These are phyloP conservation scores for Sesia bembeciformis DNA, from an alignment of 2,888 invertebrate species.

Conservation along the genomic window DNA sequence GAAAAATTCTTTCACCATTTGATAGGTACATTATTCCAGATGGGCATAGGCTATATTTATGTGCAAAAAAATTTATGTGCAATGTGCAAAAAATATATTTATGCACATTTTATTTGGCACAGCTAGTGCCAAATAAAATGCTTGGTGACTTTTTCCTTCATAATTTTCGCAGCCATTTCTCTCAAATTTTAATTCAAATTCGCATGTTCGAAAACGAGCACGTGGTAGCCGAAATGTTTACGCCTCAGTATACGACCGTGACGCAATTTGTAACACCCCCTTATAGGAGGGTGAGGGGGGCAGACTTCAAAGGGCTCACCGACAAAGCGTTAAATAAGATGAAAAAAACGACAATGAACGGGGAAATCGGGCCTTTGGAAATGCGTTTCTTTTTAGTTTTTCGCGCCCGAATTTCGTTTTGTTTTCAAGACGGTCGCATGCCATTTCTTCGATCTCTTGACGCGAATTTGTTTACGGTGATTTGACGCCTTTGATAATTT, in stretches of 20 bases:
- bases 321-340: conserved; percentile 74
- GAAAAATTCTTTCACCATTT: too few relatives aligned
- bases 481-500: background rate
- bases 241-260: conserved; percentile 53
- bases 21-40: too few relatives aligned
- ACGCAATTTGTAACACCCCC: conserved; percentile 69
- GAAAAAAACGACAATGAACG: conserved; percentile 69
- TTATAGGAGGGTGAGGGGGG: conserved; percentile 23
- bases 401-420: conserved; percentile 39
- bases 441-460: background rate
- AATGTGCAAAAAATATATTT: too few relatives aligned
- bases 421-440: conserved; percentile 10
- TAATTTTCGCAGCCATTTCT: too few relatives aligned
- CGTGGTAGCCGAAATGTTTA: conserved; percentile 36
- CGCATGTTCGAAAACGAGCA: background rate
- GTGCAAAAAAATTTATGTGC: too few relatives aligned
- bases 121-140: too few relatives aligned
- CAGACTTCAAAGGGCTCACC: conserved; percentile 66
- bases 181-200: background rate
- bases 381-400: conserved; percentile 50
- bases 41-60: too few relatives aligned
- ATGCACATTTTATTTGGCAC: too few relatives aligned
- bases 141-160: too few relatives aligned
- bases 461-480: background rate
- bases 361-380: conserved; percentile 61